Evolutionary conservation across 2,888 invertebrate genomes (phyloP), one percentile per base, ranked within the genome.

Genomic region (Phyto melanocephala): DNA sequence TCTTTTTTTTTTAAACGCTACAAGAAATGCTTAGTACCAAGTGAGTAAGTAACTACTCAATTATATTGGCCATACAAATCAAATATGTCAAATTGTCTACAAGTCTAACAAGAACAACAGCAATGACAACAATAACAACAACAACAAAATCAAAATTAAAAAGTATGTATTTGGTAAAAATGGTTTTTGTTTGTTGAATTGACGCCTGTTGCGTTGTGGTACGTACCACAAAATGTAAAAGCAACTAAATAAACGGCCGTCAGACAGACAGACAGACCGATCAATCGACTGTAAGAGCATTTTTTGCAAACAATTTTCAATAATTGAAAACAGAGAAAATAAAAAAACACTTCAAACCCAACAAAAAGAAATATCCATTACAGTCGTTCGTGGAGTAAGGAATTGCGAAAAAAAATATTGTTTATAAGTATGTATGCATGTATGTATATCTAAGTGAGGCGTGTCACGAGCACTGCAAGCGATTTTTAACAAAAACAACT

Each of bases 381-480:
- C n/a, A 28, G 28, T 6, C 28, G 28, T 28, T 6, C 28, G 28
- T 28, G 28, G 28, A 28, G 28, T 28, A 28, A 3, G 6, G 28
- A 58, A 35, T n/a, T n/a, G n/a, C n/a, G n/a, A 54, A 79, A 76
- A 62, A 78, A 79, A 72, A 71, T 62, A 65, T 76, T 81, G 78
- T 78, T 56, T 79, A 56, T 80, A n/a, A n/a, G n/a, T n/a, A n/a
- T n/a, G n/a, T n/a, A n/a, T n/a, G n/a, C n/a, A n/a, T 28, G 28
- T 5, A 28, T 6, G 28, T 28, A 67, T 62, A 68, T 68, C 58
- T 81, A 72, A 70, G 71, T 81, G 72, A 81, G 81, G 84, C 82
- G 81, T 85, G 85, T 84, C 84, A 84, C 85, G 82, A 80, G 83
- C 83, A 67, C 84, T 79, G 82, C 79, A 74, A 80, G 80, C 67